Percentiles rank a stretch among this genome's conserved stretches.
Conservation (phyloP, 2,113 vertebrate species). For the Channa argus region DNA sequence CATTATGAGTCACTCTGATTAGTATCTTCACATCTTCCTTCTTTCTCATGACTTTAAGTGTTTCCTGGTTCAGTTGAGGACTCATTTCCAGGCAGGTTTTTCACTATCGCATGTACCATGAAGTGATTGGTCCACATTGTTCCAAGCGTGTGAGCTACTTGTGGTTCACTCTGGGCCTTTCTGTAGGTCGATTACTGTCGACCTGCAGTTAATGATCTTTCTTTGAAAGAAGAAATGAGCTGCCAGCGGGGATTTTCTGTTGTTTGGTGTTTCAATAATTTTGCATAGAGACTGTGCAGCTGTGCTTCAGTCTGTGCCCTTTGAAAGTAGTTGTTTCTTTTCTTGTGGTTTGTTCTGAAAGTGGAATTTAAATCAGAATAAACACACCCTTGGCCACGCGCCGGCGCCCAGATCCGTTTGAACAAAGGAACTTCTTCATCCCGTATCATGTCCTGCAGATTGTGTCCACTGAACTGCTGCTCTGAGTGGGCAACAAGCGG, state of each 20-base stretch:
- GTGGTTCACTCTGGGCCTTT: too few relatives aligned
- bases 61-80: conserved; percentile 10
- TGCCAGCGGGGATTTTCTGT: neutral
- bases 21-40: neutral
- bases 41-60: conserved; percentile 9
- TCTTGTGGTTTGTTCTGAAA: neutral
- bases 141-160: neutral
- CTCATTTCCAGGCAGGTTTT: neutral
- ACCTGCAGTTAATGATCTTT: too few relatives aligned
- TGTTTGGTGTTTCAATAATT: neutral
- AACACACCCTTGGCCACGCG: conserved; percentile 1
- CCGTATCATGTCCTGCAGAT: neutral
- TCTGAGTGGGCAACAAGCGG: neutral
- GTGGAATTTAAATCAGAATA: neutral
- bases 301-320: neutral
- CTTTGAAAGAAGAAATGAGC: too few relatives aligned
- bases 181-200: too few relatives aligned
- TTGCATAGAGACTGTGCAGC: too few relatives aligned
- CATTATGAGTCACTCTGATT: conserved; percentile 25
- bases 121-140: conserved; percentile 16
- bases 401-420: neutral
- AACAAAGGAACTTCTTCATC: neutral
- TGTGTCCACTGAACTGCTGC: neutral
- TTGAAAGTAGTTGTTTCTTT: neutral
- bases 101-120: conserved; percentile 3